Conservation (phyloP, 2,888 invertebrate species). For the Leptothorax acervorum region DNA sequence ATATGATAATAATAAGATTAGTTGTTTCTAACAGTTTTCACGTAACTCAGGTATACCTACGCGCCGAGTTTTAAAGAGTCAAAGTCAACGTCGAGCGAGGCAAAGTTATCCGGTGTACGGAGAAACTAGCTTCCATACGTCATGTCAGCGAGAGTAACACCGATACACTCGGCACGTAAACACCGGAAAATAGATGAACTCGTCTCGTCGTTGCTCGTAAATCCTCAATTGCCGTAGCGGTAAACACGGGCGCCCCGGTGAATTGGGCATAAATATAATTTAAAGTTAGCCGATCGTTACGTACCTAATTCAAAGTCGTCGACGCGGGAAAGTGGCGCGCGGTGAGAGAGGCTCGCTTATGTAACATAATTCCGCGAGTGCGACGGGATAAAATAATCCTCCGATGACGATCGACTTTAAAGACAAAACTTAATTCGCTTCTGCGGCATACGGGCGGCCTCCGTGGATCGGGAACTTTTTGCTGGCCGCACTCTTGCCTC, state of each 20-base stretch:
- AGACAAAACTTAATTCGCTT: slow-evolving; percentile 62
- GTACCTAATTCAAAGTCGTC: background rate
- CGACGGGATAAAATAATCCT: slow-evolving; percentile 43
- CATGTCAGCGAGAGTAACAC: background rate
- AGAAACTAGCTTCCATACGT: slow-evolving; percentile 9
- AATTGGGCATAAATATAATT: slow-evolving; percentile 43
- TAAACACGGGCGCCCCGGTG: background rate
- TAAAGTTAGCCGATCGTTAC: slow-evolving; percentile 39
- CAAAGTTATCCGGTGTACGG: background rate
- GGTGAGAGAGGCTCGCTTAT: background rate
- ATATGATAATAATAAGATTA: background rate
- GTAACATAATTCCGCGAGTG: slow-evolving; percentile 9
- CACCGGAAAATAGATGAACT: slow-evolving; percentile 10
- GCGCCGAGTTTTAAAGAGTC: background rate
- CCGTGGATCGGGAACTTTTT: slow-evolving; percentile 52
- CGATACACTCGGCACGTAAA: slow-evolving; percentile 19
- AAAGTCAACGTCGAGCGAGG: slow-evolving; percentile 12
- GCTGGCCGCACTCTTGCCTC: background rate
- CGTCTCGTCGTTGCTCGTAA: slow-evolving; percentile 9
- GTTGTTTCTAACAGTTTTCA: background rate
- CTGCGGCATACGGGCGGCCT: slow-evolving; percentile 32
- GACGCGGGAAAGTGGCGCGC: background rate
- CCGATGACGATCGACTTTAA: slow-evolving; percentile 31
- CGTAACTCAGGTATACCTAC: background rate
- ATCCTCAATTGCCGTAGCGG: slow-evolving; percentile 1